Evolutionary conservation across 2,797 vertebrate species (phyloP), one percentile per base, ranked within the genome.

Genomic region (Trematomus bernacchii): DNA sequence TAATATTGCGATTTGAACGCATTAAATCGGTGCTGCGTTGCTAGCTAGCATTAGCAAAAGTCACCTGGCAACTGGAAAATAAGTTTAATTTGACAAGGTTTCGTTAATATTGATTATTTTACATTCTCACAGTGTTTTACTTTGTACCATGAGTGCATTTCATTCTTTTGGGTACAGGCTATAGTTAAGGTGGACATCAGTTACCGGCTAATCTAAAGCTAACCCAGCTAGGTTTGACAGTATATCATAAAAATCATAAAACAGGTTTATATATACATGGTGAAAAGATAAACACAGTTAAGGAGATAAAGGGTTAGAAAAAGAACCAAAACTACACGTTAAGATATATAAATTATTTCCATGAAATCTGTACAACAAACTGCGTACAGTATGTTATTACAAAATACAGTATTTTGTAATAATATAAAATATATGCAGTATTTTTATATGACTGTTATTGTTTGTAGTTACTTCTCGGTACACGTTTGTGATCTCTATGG

Each of bases 31-130:
- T 55, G 61, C 70, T 43, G 16, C 44, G 15, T 7, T 33, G 66
- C 82, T 59, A 78, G 48, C 21, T 81, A 86, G 71, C 79, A 66
- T 73, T 77, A 88, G 74, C 82, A 46, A 27, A 30, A 63, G 0
- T 1, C 43, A 23, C 16, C 18, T 2, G 13, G 40, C 13, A 23
- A 11, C 4, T 11, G 4, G 11, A 7, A 18, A 40, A 27, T 6
- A 12, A 10, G 2, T 16, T 7, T 0, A 19, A n/a, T 33, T 27
- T 14, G 18, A 3, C 51, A 2, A 23, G 0, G 11, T 51, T 11
- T 0, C 16, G 3, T 54, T 46, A 0, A 21, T 43, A 19, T 37
- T 23, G 7, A 37, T 55, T 7, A 0, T 11, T 42, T 15, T 12
- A 9, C 9, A 27, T 23, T 37, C 33, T 37, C 33, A 37, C 7